Percentiles rank a stretch among this genome's conserved stretches.
Evolutionary conservation across 2,797 vertebrate species (phyloP).

Genomic region (Philypnodon macrostomus): DNA sequence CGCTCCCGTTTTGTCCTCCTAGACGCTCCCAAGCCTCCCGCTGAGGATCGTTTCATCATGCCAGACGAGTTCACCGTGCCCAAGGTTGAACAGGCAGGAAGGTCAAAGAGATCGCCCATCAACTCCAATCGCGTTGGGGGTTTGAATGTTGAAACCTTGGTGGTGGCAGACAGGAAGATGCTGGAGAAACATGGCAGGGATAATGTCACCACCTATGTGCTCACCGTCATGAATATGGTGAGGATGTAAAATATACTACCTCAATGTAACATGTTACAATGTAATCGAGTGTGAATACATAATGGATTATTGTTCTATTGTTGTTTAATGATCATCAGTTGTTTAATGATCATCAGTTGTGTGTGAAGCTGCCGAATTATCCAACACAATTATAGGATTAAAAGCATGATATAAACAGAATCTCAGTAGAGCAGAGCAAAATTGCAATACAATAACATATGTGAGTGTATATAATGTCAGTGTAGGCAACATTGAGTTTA

Average conservation of each 20-base stretch:
- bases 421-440: too few relatives aligned
- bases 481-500: too few relatives aligned
- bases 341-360: too few relatives aligned
- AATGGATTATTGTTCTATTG: too few relatives aligned
- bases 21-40: constrained; percentile 87
- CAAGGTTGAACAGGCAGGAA: constrained; percentile 50
- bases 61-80: constrained; percentile 81
- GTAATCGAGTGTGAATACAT: too few relatives aligned
- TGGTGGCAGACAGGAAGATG: constrained; percentile 97
- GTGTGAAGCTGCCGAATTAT: too few relatives aligned
- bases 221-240: constrained; percentile 99
- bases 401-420: too few relatives aligned
- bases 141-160: constrained; percentile 94
- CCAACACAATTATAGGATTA: too few relatives aligned
- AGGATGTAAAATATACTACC: constrained; percentile 24
- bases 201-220: constrained; percentile 93
- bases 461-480: too few relatives aligned
- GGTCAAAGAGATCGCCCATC: constrained; percentile 85
- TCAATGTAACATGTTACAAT: too few relatives aligned
- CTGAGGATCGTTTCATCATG: constrained; percentile 77
- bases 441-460: too few relatives aligned
- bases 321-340: too few relatives aligned
- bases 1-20: constrained; percentile 38
- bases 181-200: constrained; percentile 92
- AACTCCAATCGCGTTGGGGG: constrained; percentile 82